A percentile compares a stretch with the other conserved stretches of the same genome.
These are phyloP conservation scores for Cryptocephalus primarius DNA, from an alignment of 2,888 invertebrate species.

Conservation along the genomic window DNA sequence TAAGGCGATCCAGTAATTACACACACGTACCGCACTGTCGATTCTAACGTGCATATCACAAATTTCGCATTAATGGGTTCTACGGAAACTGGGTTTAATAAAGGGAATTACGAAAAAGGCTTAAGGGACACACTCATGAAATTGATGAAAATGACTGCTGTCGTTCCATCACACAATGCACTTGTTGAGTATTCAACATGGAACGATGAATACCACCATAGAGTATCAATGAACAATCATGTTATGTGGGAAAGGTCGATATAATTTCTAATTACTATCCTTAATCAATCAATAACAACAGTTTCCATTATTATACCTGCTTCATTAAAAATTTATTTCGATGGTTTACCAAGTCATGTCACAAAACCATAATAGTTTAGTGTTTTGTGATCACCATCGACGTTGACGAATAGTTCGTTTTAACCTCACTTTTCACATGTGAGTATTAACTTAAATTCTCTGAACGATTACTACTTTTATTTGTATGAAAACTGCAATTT, in stretches of 20 bases:
- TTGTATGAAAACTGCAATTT: too few relatives aligned
- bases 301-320: too few relatives aligned
- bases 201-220: too few relatives aligned
- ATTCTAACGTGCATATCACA: conserved; percentile 31
- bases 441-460: neutral
- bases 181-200: conserved; percentile 30
- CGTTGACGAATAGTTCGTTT: neutral
- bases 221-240: too few relatives aligned
- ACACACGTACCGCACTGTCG: conserved; percentile 22
- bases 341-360: too few relatives aligned
- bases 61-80: conserved; percentile 22
- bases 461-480: too few relatives aligned
- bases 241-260: too few relatives aligned
- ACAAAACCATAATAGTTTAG: too few relatives aligned
- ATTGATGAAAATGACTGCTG: conserved; percentile 24
- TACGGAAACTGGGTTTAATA: conserved; percentile 2
- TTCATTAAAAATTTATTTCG: too few relatives aligned
- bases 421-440: neutral
- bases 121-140: conserved; percentile 21
- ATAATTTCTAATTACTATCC: too few relatives aligned
- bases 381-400: too few relatives aligned
- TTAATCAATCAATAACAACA: too few relatives aligned
- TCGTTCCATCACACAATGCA: conserved; percentile 34
- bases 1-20: conserved; percentile 21
- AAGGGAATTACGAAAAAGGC: conserved; percentile 19